These are phyloP conservation scores for Flexamia atlantica DNA, from an alignment of 2,888 invertebrate genomes.

Conservation along the genomic window DNA sequence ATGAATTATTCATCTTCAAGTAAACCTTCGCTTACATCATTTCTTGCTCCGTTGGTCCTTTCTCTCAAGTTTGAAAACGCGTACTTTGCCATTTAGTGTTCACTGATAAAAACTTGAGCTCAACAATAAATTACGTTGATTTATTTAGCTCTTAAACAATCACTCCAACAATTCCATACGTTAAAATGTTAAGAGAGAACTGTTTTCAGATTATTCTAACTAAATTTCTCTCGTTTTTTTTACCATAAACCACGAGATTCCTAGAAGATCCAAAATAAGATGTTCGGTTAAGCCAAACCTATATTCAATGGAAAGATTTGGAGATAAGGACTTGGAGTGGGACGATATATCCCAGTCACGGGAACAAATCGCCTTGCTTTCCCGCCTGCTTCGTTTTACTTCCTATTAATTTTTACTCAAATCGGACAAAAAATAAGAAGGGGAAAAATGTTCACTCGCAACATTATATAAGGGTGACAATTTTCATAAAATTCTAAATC, in stretches of 20 bases:
- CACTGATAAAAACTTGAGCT: not conserved
- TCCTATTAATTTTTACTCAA: not conserved
- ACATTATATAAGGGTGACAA: too few relatives aligned
- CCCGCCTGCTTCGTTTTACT: not conserved
- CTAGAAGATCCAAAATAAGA: not conserved
- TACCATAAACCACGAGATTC: not conserved
- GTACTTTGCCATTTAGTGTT: not conserved
- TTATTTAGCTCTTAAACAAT: too few relatives aligned
- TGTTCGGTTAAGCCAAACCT: constrained; percentile 30
- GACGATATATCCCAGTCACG: constrained; percentile 9
- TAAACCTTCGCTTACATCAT: constrained; percentile 38
- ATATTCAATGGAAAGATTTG: constrained; percentile 16
- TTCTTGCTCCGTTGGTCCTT: constrained; percentile 29
- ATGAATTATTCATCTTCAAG: constrained; percentile 30
- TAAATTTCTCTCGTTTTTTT: not conserved
- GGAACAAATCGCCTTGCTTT: constrained; percentile 24
- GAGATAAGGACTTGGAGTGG: not conserved
- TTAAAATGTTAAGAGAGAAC: too few relatives aligned
- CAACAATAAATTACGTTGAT: too few relatives aligned
- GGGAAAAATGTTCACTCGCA: too few relatives aligned
- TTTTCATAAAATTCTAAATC: too few relatives aligned
- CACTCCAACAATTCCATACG: too few relatives aligned
- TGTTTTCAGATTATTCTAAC: too few relatives aligned
- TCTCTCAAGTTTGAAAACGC: not conserved
- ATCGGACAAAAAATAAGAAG: too few relatives aligned